phyloP scores from a whole-genome alignment of 2,888 invertebrate genomes.

The Rhimphoctona megacephalus region DNA sequence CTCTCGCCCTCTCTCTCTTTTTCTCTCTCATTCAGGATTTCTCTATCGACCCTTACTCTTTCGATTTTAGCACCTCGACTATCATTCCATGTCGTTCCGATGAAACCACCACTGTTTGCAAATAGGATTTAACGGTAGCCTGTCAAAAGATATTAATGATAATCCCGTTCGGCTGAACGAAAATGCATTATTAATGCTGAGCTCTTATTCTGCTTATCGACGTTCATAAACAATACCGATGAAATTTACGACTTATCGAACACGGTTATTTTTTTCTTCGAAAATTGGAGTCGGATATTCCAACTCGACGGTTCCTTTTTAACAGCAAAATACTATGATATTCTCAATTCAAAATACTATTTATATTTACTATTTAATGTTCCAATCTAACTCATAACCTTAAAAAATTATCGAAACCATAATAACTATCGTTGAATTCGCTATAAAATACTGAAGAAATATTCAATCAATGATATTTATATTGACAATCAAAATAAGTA shows the following conservation, averaged over 20 bases:
- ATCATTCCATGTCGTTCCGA: constrained; percentile 32
- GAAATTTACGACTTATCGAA: constrained; percentile 26
- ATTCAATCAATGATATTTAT: neutral
- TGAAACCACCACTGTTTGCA: constrained; percentile 35
- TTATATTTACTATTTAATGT: neutral
- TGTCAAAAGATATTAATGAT: constrained; percentile 62
- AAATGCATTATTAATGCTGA: constrained; percentile 11
- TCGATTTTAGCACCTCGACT: constrained; percentile 18
- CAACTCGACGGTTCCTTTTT: too few species aligned
- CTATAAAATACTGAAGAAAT: neutral
- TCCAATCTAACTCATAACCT: neutral
- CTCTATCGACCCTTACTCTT: constrained; percentile 13
- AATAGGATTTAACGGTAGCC: constrained; percentile 58
- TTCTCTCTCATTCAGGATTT: constrained; percentile 4
- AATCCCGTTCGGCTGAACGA: constrained; percentile 43
- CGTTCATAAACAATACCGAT: constrained; percentile 27
- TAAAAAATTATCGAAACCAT: neutral
- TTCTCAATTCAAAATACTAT: neutral
- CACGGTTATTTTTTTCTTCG: constrained; percentile 3
- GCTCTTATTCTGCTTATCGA: constrained; percentile 30
- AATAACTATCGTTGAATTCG: neutral
- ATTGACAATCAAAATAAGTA: neutral
- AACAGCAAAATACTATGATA: neutral
- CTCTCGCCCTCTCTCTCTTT: neutral
- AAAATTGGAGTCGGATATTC: neutral